Percentiles rank a stretch among this genome's conserved stretches.
These are phyloP conservation scores for Melolontha melolontha DNA, from an alignment of 2,888 invertebrate species.

Conservation along the genomic window DNA sequence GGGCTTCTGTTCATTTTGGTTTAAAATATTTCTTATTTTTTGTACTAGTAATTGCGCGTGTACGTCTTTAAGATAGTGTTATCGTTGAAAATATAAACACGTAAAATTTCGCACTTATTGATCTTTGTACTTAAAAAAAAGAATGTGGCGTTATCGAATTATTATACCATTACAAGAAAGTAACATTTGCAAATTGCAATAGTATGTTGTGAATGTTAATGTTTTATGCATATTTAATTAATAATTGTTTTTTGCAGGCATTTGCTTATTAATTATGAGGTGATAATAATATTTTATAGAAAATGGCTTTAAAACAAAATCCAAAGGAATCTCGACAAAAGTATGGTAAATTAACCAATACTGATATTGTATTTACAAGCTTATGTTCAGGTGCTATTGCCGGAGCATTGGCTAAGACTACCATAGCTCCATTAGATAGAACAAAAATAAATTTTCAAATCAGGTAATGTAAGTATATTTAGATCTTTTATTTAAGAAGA, in stretches of 20 bases:
- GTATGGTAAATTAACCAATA: constrained; percentile 63
- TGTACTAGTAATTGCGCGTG: constrained; percentile 1
- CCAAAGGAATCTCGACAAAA: constrained; percentile 42
- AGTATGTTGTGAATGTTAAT: neutral
- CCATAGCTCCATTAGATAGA: constrained; percentile 96
- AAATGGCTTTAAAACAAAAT: constrained; percentile 48
- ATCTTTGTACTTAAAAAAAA: constrained; percentile 45
- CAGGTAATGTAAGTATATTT: constrained; percentile 67
- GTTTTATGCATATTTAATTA: neutral
- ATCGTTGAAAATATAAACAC: constrained; percentile 35
- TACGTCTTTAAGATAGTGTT: constrained; percentile 32
- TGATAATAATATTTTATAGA: constrained; percentile 48
- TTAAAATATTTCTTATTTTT: neutral
- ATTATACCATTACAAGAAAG: neutral
- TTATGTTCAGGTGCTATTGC: constrained; percentile 92
- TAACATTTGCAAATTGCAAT: constrained; percentile 3
- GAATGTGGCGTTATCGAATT: constrained; percentile 3
- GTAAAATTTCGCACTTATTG: constrained; percentile 42
- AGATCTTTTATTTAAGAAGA: constrained; percentile 19
- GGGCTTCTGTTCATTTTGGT: constrained; percentile 25
- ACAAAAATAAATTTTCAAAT: constrained; percentile 99
- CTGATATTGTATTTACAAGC: constrained; percentile 81
- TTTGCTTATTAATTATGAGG: constrained; percentile 48
- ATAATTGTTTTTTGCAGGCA: constrained; percentile 22
- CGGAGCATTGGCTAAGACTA: constrained; percentile 95